Conservation (phyloP, 2,797 vertebrate species). For the Sciurus vulgaris region DNA sequence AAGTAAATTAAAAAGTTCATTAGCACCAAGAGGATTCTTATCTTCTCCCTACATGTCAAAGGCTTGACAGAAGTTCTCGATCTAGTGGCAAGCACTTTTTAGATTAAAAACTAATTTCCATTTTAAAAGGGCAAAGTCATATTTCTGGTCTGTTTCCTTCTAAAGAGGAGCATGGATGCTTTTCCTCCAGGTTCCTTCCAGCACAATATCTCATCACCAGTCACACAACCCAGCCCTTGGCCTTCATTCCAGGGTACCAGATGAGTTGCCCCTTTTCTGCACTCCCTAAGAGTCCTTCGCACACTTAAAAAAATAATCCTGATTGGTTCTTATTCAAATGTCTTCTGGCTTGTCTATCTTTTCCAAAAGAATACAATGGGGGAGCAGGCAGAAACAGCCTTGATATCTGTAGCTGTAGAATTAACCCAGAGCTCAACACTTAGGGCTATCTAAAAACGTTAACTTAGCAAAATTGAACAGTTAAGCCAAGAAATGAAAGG, state of each 20-base stretch:
- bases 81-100: slow-evolving; percentile 19
- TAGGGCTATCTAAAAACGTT: background rate
- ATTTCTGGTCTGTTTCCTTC: slow-evolving; percentile 45
- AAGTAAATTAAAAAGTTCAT: slow-evolving; percentile 74
- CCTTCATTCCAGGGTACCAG: background rate
- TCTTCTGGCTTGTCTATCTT: background rate
- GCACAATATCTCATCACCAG: background rate
- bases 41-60: slow-evolving; percentile 62
- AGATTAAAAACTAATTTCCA: slow-evolving; percentile 65
- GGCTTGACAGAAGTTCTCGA: slow-evolving; percentile 59
- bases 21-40: slow-evolving; percentile 61
- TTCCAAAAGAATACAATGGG: background rate
- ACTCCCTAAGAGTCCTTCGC: background rate
- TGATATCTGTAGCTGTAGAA: background rate
- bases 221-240: background rate
- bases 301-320: background rate
- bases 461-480: background rate
- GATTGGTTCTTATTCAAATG: background rate
- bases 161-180: background rate
- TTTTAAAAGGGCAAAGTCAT: slow-evolving; percentile 65
- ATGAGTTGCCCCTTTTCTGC: too few species aligned
- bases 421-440: background rate
- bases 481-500: background rate
- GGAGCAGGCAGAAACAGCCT: background rate
- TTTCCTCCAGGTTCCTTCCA: background rate